These are phyloP conservation scores for Nymphicus hollandicus DNA, from an alignment of 2,113 vertebrate species.

Conservation along the genomic window DNA sequence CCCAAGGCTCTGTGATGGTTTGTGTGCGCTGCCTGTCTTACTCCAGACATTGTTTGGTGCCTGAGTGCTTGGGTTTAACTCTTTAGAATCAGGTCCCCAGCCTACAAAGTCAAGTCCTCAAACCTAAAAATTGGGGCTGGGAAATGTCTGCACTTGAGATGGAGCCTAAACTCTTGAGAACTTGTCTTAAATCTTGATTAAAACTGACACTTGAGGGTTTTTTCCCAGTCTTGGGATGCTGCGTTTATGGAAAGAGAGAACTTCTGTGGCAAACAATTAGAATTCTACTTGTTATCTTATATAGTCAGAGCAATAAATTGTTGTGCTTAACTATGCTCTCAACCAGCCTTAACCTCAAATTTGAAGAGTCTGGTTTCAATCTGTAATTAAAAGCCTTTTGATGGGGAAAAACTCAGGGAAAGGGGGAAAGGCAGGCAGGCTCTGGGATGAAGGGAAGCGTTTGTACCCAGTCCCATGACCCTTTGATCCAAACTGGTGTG, in stretches of 20 bases:
- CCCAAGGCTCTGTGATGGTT: not conserved
- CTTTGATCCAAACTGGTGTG: accelerated
- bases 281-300: not conserved
- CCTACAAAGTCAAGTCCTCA: not conserved
- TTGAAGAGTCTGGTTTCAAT: not conserved
- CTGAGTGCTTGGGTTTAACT: not conserved
- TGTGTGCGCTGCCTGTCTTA: not conserved
- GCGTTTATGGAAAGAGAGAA: not conserved
- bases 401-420: not conserved
- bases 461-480: accelerated
- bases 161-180: not conserved
- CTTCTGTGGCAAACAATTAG: not conserved
- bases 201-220: not conserved
- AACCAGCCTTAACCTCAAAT: not conserved
- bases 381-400: slow-evolving; percentile 39
- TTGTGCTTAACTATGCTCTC: not conserved
- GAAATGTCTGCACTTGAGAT: not conserved
- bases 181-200: not conserved
- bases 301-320: not conserved
- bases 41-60: not conserved
- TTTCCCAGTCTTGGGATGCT: not conserved
- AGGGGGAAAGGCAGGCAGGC: not conserved
- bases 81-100: not conserved
- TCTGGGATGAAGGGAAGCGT: not conserved
- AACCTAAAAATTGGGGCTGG: not conserved